A percentile compares a stretch with the other conserved stretches of the same genome.
phyloP scores from a whole-genome alignment of 2,888 invertebrate genomes.

The Drosophila yooni region DNA sequence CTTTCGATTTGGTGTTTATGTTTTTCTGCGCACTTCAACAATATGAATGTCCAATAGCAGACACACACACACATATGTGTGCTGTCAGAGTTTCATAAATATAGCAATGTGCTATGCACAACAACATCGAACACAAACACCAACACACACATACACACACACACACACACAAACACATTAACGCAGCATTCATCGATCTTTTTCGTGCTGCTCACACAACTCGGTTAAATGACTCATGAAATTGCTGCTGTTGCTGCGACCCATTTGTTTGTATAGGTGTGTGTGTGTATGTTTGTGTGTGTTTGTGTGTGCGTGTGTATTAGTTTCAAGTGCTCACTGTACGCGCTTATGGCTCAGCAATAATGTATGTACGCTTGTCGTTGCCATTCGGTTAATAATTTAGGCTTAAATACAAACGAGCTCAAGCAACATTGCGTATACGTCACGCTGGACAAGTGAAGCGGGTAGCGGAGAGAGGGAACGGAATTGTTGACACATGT shows the following conservation, averaged over 20 bases:
- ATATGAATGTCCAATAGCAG: conserved; percentile 60
- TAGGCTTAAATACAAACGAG: conserved; percentile 76
- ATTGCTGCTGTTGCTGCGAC: conserved; percentile 69
- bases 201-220: conserved; percentile 61
- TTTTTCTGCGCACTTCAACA: conserved; percentile 71
- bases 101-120: conserved; percentile 70
- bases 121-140: conserved; percentile 20
- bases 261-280: conserved; percentile 62
- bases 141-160: not conserved
- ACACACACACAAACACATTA: conserved; percentile 16
- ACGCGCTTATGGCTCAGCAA: conserved; percentile 72
- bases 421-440: conserved; percentile 64
- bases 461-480: not conserved
- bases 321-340: conserved; percentile 71
- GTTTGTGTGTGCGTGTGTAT: conserved; percentile 44
- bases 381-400: conserved; percentile 69
- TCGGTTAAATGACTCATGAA: conserved; percentile 80
- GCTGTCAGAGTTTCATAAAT: conserved; percentile 60
- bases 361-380: conserved; percentile 63
- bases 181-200: conserved; percentile 69
- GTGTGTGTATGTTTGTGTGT: conserved; percentile 9
- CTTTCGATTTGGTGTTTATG: conserved; percentile 73
- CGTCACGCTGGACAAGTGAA: conserved; percentile 62
- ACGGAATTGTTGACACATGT: conserved; percentile 67
- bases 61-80: conserved; percentile 22